These are phyloP conservation scores for Andrena haemorrhoa DNA, from an alignment of 2,888 invertebrate species.

Conservation along the genomic window DNA sequence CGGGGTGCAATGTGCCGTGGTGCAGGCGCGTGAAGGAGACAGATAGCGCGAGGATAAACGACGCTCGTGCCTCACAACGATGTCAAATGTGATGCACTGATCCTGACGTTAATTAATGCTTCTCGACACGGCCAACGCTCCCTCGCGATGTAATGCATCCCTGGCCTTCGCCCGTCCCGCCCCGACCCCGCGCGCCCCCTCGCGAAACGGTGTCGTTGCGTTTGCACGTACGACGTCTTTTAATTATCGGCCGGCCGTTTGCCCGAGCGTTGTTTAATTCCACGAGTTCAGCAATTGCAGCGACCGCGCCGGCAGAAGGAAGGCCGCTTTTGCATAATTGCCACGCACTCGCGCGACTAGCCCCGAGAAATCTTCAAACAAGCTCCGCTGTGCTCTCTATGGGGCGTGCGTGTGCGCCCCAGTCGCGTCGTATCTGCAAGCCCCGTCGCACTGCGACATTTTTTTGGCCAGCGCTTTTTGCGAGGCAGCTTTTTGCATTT, in stretches of 20 bases:
- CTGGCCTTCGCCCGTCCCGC: background rate
- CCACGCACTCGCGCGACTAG: slow-evolving; percentile 16
- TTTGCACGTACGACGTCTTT: slow-evolving; percentile 14
- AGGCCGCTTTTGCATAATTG: slow-evolving; percentile 23
- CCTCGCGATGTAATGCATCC: background rate
- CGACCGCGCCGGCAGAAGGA: too few relatives aligned
- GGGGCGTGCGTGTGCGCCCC: slow-evolving; percentile 1
- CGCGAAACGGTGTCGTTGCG: background rate
- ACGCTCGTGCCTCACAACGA: slow-evolving; percentile 70
- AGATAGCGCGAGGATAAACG: slow-evolving; percentile 76
- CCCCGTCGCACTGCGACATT: slow-evolving; percentile 67
- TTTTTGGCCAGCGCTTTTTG: slow-evolving; percentile 17
- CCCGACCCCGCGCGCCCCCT: background rate
- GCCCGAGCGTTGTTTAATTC: background rate
- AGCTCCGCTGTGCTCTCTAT: slow-evolving; percentile 4
- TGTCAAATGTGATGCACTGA: slow-evolving; percentile 79
- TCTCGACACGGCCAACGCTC: slow-evolving; percentile 63
- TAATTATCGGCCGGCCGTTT: slow-evolving; percentile 23
- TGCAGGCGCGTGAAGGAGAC: slow-evolving; percentile 67
- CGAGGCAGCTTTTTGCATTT: background rate
- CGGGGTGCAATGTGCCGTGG: background rate
- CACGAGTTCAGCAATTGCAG: background rate
- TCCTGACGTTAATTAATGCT: slow-evolving; percentile 81
- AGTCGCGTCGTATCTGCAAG: slow-evolving; percentile 54
- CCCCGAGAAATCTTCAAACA: slow-evolving; percentile 21